A percentile compares a stretch with the other conserved stretches of the same genome.
Evolutionary conservation across 2,113 vertebrate species (phyloP).

Genomic region (Tiliqua scincoides): DNA sequence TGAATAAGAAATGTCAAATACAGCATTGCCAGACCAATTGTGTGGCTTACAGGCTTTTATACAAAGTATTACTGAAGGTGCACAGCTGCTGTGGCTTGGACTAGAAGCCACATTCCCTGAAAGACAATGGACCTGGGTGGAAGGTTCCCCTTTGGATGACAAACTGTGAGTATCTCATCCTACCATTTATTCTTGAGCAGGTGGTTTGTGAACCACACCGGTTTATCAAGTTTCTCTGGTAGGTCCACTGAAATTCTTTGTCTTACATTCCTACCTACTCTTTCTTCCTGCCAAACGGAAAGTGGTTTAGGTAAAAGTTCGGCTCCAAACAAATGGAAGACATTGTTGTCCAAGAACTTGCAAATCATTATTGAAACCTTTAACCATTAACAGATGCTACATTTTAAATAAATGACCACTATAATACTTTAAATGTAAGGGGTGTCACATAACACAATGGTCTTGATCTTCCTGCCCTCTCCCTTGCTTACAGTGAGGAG

Average conservation of each 20-base stretch:
- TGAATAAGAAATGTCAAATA: too few species aligned
- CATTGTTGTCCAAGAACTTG: too few species aligned
- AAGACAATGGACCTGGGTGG: background rate
- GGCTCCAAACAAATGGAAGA: too few species aligned
- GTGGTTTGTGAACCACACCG: background rate
- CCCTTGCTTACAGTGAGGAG: too few species aligned
- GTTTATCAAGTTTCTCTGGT: background rate
- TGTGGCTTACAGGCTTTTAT: background rate
- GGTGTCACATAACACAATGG: too few species aligned
- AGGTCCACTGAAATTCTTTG: background rate
- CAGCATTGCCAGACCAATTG: background rate
- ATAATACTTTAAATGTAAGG: too few species aligned
- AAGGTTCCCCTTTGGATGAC: background rate
- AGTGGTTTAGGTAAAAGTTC: too few species aligned
- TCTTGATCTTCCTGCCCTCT: too few species aligned
- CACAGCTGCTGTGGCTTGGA: background rate
- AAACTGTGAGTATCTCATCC: background rate
- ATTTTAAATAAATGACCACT: too few species aligned
- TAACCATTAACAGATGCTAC: too few species aligned
- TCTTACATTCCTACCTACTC: background rate
- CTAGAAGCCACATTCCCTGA: background rate
- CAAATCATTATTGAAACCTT: too few species aligned
- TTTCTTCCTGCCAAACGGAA: too few species aligned
- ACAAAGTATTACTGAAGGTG: background rate
- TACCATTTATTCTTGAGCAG: background rate